phyloP scores from a whole-genome alignment of 2,113 vertebrate genomes.

The Probosciger aterrimus region DNA sequence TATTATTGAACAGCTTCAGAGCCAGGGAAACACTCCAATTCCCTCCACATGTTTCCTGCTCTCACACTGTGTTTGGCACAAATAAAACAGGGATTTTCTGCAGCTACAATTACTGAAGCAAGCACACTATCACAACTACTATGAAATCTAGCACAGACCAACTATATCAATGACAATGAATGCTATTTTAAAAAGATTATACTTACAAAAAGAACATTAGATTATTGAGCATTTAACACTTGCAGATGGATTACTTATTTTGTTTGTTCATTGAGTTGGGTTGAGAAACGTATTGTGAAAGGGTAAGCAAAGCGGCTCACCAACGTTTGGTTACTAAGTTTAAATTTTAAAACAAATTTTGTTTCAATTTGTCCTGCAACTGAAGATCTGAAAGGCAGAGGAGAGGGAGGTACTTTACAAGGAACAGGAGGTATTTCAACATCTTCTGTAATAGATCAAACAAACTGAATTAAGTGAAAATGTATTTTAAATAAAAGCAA shows the following conservation, averaged over 20 bases:
- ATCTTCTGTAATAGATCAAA: neutral
- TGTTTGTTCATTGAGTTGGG: neutral
- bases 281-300: neutral
- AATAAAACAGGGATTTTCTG: neutral
- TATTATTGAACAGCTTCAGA: neutral
- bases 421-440: neutral
- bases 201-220: neutral
- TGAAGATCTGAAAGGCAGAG: slow-evolving; percentile 25
- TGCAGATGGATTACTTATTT: neutral
- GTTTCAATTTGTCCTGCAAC: neutral
- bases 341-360: too few relatives aligned
- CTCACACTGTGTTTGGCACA: neutral
- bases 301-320: neutral
- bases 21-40: neutral
- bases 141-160: neutral
- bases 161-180: neutral
- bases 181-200: neutral
- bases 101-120: neutral
- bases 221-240: neutral
- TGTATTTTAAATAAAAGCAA: neutral
- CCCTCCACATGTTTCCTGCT: neutral
- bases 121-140: neutral
- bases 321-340: neutral
- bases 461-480: neutral
- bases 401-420: neutral